A percentile compares a stretch with the other conserved stretches of the same genome.
phyloP scores from a whole-genome alignment of 2,113 vertebrate species.

The Neolamprologus tretocephalus region DNA sequence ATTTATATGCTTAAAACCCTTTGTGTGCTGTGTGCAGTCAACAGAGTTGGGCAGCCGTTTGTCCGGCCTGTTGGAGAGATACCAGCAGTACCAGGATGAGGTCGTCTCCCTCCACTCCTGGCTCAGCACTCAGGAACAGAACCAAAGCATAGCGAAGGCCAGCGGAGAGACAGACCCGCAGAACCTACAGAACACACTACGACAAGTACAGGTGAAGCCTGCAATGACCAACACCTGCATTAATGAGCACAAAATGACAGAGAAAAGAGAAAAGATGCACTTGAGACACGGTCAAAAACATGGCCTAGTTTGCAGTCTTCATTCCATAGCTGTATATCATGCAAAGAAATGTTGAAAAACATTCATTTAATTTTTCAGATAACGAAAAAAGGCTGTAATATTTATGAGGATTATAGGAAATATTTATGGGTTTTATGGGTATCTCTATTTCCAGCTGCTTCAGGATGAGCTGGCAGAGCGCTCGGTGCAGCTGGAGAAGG shows the following conservation, averaged over 20 bases:
- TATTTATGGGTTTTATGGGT: neutral
- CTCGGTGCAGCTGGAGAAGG: conserved; percentile 87
- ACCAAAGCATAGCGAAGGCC: conserved; percentile 65
- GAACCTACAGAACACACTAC: conserved; percentile 78
- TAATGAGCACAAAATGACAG: neutral
- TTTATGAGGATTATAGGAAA: neutral
- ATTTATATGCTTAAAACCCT: neutral
- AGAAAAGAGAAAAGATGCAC: rapidly evolving
- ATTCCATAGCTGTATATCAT: neutral
- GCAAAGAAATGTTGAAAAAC: rapidly evolving
- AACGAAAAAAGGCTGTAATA: rapidly evolving
- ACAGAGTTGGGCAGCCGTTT: conserved; percentile 80
- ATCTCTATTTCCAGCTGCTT: conserved; percentile 69
- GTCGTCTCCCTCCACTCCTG: conserved; percentile 78
- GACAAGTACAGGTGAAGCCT: conserved; percentile 76
- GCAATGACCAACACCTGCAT: neutral
- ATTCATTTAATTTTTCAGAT: rapidly evolving
- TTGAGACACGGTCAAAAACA: rapidly evolving
- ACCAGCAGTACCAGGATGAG: conserved; percentile 89
- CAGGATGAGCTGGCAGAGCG: conserved; percentile 89
- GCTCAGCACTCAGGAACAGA: conserved; percentile 80
- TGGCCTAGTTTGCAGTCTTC: neutral
- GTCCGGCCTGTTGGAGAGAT: conserved; percentile 77
- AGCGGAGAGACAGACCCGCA: conserved; percentile 78
- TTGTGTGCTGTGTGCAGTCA: conserved; percentile 67